Evolutionary conservation across 2,888 invertebrate species (phyloP), one percentile per base, ranked within the genome.

Genomic region (Nephrotoma guestfalica): DNA sequence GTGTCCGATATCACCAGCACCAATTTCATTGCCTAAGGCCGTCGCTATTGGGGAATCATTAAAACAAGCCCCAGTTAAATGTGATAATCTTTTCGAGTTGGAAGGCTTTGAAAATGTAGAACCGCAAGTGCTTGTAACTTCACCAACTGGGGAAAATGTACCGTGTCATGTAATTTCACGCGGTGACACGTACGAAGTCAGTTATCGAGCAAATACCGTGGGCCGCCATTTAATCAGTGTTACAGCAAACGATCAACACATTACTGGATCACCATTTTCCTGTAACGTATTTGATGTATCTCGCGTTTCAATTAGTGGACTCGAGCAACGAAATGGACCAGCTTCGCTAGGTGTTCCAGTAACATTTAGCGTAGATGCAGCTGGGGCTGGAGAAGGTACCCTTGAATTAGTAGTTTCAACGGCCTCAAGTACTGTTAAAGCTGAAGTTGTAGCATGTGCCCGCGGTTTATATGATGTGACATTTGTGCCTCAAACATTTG

Each of bases 261-360:
- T 98, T 3, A 95, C 95, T 87, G 98, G 98, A 0, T 97, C 97
- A 30, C 98, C 98, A 0, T 98, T 97, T 91, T 96, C 96, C 30
- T 98, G 98, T 91, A 97, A 98, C 90, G 97, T 98, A 51, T 98
- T 98, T 89, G 98, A 98, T 90, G 97, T 98, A 0, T 94, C 95
- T 0, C 94, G 96, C 88, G 97, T 96, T 13, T 92, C 94, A 45
- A 95, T 95, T 41, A 94, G 94, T 18, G 95, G 95, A 1, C 89
- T 95, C 43, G 95, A 95, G 90, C 91, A 92, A 86, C 90, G 90
- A 45, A 90, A 91, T 42, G 91, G 91, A 0, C 91, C 91, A 0
- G 90, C 91, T 0, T 90, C 90, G 0, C 93, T 97, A 9, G 97
- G 97, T 4, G 95, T 96, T 89, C 96, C 97, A 0, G 96, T 97